Conservation (phyloP, 2,797 vertebrate species). For the Delichon dasypus region DNA sequence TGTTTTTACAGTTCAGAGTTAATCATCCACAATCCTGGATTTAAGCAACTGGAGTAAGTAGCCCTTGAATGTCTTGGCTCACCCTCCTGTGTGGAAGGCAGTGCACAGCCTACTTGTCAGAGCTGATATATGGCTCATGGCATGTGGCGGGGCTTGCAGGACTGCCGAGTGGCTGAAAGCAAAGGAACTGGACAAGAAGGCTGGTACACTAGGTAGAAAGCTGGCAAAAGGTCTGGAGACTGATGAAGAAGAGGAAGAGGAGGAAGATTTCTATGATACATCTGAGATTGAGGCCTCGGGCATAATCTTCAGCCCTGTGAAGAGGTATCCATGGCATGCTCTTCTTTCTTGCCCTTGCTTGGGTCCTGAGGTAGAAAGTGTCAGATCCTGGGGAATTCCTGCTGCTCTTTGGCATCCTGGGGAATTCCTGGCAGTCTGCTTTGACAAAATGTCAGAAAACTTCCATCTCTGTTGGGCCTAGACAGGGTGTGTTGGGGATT, state of each 20-base stretch:
- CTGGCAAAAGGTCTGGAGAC: conserved; percentile 78
- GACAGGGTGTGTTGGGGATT: not conserved
- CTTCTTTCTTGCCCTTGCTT: not conserved
- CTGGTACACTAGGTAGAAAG: conserved; percentile 78
- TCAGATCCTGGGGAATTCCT: not conserved
- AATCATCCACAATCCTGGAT: conserved; percentile 82
- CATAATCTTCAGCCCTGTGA: conserved; percentile 85
- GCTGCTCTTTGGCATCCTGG: not conserved
- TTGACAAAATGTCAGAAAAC: not conserved
- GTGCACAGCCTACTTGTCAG: rapidly evolving
- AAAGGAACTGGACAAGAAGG: conserved; percentile 76
- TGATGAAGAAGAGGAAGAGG: conserved; percentile 77
- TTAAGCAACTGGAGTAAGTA: conserved; percentile 81
- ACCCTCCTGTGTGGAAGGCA: not conserved
- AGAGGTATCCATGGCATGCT: conserved; percentile 74
- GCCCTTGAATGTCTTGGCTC: not conserved
- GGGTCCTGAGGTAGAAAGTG: not conserved
- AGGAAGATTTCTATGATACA: conserved; percentile 79
- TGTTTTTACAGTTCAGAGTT: conserved; percentile 76
- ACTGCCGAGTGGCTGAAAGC: not conserved
- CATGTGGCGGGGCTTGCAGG: not conserved
- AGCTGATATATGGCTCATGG: not conserved
- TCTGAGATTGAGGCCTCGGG: conserved; percentile 80
- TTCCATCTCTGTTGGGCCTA: not conserved
- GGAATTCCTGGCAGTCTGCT: not conserved